Base-by-base conservation (phyloP, 2,888 invertebrate species). In the Parochlus steinenii region DNA sequence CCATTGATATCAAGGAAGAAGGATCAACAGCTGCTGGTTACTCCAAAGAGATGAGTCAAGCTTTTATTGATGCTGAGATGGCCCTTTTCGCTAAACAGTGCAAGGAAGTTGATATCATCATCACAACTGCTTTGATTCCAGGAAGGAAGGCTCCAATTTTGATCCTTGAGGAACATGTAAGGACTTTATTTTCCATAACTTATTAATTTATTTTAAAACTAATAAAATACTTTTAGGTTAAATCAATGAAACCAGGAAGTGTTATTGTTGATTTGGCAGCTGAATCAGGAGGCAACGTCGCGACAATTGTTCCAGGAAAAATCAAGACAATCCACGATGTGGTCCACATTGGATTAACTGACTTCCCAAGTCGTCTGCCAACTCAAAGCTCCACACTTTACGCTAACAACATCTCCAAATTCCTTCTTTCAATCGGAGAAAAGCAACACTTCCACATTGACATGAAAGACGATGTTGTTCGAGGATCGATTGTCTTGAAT, bases 351-450 rank as follows among this genome's bases (percentile, higher is more conserved):
- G 89, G 87, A 11, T 65, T 81, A 41, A 85, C 86, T 0, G 86
- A 89, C 59, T 57, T 89, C 34, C 79, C 87, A 10, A 80, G 80
- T 48, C 67, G 85, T 34, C 67, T 89, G 52, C 83, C 87, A 1
- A 80, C 85, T 1, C 85, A 86, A 55, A 77, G 83, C 35, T 82
- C 82, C 18, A 82, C 82, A 0, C 63, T 89, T 15, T 89, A 86
- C 52, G 82, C 79, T n/a, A 89, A 89, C 55, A 89, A 89, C 52
- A 82, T 89, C 44, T 79, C 83, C 12, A 89, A 89, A 50, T 75
- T 87, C 46, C 59, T 89, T 6, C 59, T 87, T 2, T 47, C 46
- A 20, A 45, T 45, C 16, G 45, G 46, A 11, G 70, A 72, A 39
- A 69, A 83, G 43, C 74, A 85, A 45, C 75, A 81, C 52, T 87